Percentiles rank a stretch among this genome's conserved stretches.
Evolutionary conservation across 2,797 vertebrate genomes (phyloP).

Genomic region (Petrocephalus sullivani): DNA sequence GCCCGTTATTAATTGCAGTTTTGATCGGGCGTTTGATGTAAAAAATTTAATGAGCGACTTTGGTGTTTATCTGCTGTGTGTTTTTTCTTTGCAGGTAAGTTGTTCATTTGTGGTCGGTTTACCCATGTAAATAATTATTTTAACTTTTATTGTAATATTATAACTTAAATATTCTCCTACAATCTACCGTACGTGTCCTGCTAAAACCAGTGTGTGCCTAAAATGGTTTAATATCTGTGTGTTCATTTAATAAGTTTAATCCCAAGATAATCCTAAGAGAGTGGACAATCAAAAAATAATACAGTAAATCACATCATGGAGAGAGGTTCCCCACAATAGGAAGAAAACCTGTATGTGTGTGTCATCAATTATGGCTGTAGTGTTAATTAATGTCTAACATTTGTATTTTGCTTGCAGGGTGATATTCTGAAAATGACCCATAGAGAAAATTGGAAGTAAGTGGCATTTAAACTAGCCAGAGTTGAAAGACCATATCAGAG

Average conservation of each 20-base stretch:
- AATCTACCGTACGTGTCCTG: not conserved
- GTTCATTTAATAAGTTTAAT: not conserved
- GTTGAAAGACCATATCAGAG: not conserved
- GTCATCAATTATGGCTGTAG: not conserved
- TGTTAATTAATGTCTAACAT: not conserved
- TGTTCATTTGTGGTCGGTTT: not conserved
- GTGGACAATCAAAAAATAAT: not conserved
- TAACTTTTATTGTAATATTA: not conserved
- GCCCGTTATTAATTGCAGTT: not conserved
- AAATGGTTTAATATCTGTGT: not conserved
- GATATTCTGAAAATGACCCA: slow-evolving; percentile 46
- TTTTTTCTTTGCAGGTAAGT: not conserved
- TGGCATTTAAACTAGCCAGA: not conserved
- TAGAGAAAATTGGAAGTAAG: slow-evolving; percentile 45
- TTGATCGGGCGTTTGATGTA: not conserved
- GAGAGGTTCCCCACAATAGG: not conserved
- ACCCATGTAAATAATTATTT: not conserved
- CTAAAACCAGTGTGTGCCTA: not conserved
- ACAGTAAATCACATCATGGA: not conserved
- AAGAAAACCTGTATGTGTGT: not conserved
- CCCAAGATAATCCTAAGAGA: not conserved
- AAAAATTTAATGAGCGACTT: not conserved
- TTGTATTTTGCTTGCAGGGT: slow-evolving; percentile 36
- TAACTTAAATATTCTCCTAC: not conserved
- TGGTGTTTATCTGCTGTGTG: not conserved